Conservation (phyloP, 1,140 invertebrate species). For the Lasioglossum albipes region DNA sequence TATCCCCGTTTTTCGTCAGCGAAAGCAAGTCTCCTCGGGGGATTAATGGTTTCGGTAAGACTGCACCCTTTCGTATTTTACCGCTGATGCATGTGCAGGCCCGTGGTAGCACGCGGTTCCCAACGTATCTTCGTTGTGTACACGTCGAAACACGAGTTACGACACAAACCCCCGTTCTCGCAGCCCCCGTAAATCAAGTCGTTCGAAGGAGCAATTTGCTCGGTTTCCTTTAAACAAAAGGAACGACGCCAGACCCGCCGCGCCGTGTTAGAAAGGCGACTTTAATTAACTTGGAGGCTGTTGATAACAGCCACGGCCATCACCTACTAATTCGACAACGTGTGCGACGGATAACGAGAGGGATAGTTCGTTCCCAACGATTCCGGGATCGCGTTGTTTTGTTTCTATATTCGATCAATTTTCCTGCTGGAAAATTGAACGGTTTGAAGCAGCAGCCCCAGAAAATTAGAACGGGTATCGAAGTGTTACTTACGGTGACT, state of each 20-base stretch:
- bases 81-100: not conserved
- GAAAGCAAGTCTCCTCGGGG: not conserved
- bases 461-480: not conserved
- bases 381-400: too few relatives aligned
- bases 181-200: slow-evolving; percentile 14
- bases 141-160: slow-evolving; percentile 36
- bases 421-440: too few relatives aligned
- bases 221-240: slow-evolving; percentile 23
- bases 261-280: not conserved
- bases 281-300: slow-evolving; percentile 35
- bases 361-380: not conserved
- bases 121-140: not conserved
- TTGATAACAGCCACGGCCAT: slow-evolving; percentile 2
- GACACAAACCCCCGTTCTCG: not conserved
- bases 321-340: too few relatives aligned
- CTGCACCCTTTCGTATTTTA: slow-evolving; percentile 9
- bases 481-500: slow-evolving; percentile 38
- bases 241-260: too few relatives aligned
- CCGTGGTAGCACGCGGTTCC: not conserved
- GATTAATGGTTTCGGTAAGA: slow-evolving; percentile 20
- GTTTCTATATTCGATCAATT: too few relatives aligned
- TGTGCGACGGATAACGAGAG: not conserved
- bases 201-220: slow-evolving; percentile 22
- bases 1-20: not conserved
- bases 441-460: too few relatives aligned